Base-by-base conservation (phyloP, 2,888 invertebrate genomes). In the Blomia tropicalis region DNA sequence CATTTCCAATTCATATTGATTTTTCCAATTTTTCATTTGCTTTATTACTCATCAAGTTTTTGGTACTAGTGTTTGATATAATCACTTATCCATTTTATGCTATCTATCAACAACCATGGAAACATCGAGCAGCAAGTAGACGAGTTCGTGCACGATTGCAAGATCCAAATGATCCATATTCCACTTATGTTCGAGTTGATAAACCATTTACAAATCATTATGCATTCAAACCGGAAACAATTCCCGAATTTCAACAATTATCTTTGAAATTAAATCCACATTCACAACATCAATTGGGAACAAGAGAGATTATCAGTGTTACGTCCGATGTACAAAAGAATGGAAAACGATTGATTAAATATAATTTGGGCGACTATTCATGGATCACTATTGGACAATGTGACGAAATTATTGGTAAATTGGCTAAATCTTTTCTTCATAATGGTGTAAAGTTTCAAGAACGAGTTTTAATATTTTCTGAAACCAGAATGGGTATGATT, bases 311-410 rank as follows among this genome's bases (percentile, higher is more conserved):
- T 69, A 79, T 92, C 44, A 83, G 85, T 64, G 95, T 93, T 74
- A 89, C 91, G 72, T 91, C 95, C 72, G 96, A 98, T 74, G 76
- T 83, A 17, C 95, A 96, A 73, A 83, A 87, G 1, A 92, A 91
- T 72, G 96, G 96, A 54, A 81, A 90, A 67, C 80, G 92, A 59
- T 96, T 96, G 73, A 93, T 93, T 76, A 96, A 96, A 82, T 87
- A 87, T 76, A 85, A 86, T 70, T 82, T 93, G 82, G 95, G 93
- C 58, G 84, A 86, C 41, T 96, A 95, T 76, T 79, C 81, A 69
- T 96, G 93, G 93, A 83, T 84, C 67, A 82, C 84, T 4, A 92
- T 82, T 75, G 75, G 77, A 30, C 85, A 88, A 69, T 82, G 87
- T 2, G 84, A 87, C 71, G 75, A 77, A 17, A 77, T 84, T 72